Evolutionary conservation across 1,140 invertebrate species (phyloP), one percentile per base, ranked within the genome.

Genomic region (Micrasema minimum): DNA sequence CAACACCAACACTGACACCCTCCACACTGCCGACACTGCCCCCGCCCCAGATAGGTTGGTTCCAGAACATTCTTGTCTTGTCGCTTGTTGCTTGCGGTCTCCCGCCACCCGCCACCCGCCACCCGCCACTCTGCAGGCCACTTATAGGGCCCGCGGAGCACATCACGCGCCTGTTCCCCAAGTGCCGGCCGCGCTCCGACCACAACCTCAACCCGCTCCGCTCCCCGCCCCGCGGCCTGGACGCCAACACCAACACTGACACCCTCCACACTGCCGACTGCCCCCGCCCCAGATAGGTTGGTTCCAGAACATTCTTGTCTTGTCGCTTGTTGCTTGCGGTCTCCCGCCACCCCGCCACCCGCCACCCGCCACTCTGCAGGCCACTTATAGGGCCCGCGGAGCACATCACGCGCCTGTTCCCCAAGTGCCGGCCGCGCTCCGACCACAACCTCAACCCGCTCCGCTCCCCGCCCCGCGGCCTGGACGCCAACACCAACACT

Each of bases 91-190:
- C 51, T 18, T 38, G 16, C 50, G 62, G 43, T 12, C 62, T 22
- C n/a, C 12, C 78, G 77, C 77, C 77, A 77, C 79, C 76, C 79
- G 79, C 79, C 80, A 80, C 80, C 80, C 79, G 80, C 83, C 84
- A 77, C 84, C 82, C 7, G 7, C 26, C 2, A 31, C 26, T 14
- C 41, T 31, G 2, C 3, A 31, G 26, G 26, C 26, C 3, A 31
- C 26, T 7, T 4, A n/a, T n/a, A n/a, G n/a, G n/a, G 7, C 26
- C 7, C 7, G 26, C 26, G n/a, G n/a, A n/a, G n/a, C n/a, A n/a
- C n/a, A n/a, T n/a, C n/a, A n/a, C n/a, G n/a, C 88, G 90, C 80
- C 86, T 93, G 72, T 94, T 94, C 84, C 91, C 92, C 74, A 93
- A 93, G 89, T 93, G 91, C 84, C 87, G 91, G 74, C 91, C 91